A percentile compares a stretch with the other conserved stretches of the same genome.
phyloP scores from a whole-genome alignment of 2,797 vertebrate genomes.

The Acanthis flammea region DNA sequence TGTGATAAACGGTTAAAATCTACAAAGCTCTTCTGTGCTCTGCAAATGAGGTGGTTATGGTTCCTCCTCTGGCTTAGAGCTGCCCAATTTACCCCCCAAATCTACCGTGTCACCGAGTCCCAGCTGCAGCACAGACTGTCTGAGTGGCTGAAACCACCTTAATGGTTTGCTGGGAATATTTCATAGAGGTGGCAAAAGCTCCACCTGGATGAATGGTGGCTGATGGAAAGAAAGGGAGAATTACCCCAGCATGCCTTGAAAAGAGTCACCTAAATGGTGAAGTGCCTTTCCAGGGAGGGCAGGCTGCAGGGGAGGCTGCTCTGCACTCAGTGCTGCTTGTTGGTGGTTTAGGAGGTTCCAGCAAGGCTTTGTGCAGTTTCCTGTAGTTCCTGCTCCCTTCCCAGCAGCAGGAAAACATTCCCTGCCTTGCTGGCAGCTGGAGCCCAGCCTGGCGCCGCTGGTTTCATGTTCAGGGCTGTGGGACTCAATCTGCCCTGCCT shows the following conservation, averaged over 20 bases:
- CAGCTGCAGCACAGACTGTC: background rate
- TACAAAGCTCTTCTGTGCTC: background rate
- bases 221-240: background rate
- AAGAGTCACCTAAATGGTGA: background rate
- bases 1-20: background rate
- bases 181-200: background rate
- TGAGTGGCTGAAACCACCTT: background rate
- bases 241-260: background rate
- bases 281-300: background rate
- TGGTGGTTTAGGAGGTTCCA: background rate
- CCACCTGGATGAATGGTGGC: background rate
- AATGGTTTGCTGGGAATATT: background rate
- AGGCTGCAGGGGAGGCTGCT: background rate
- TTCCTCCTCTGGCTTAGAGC: background rate
- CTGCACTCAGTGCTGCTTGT: background rate
- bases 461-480: background rate
- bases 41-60: background rate
- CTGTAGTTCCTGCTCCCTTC: background rate
- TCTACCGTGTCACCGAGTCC: background rate
- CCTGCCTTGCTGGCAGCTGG: background rate
- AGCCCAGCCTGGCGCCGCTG: constrained; percentile 6
- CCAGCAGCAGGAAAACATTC: background rate
- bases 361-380: background rate
- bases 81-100: background rate
- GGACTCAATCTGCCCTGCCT: background rate